Conservation (phyloP, 2,113 vertebrate genomes). For the Dolichotis patagonum region DNA sequence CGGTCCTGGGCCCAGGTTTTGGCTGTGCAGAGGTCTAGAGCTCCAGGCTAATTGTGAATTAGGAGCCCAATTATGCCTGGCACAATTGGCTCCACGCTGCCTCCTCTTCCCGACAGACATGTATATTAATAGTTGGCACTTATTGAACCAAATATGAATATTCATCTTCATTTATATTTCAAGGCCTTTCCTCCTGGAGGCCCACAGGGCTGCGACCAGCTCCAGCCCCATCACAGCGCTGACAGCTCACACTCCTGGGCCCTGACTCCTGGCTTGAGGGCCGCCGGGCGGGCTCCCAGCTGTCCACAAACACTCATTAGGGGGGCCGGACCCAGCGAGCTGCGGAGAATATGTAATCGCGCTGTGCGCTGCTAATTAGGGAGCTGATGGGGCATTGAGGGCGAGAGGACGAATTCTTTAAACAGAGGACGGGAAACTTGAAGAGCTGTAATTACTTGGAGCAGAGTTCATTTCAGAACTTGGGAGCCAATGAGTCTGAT, state of each 20-base stretch:
- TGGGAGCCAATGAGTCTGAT: conserved; percentile 98
- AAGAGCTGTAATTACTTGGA: conserved; percentile 99
- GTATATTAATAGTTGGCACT: conserved; percentile 99
- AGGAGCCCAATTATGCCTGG: conserved; percentile 92
- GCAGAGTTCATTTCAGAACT: conserved; percentile 99
- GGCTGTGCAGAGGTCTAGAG: conserved; percentile 84
- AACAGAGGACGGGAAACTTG: conserved; percentile 99
- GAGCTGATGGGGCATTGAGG: conserved; percentile 99
- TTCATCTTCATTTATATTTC: conserved; percentile 99
- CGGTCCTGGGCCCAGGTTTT: conserved; percentile 67
- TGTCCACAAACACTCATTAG: conserved; percentile 99
- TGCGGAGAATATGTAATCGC: conserved; percentile 99
- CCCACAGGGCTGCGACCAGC: conserved; percentile 93
- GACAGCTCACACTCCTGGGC: conserved; percentile 99
- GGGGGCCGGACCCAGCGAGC: conserved; percentile 99
- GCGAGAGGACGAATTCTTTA: conserved; percentile 99
- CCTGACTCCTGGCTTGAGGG: conserved; percentile 98
- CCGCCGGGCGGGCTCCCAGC: conserved; percentile 97
- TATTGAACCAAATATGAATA: conserved; percentile 99
- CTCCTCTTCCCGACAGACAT: conserved; percentile 96
- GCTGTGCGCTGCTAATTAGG: conserved; percentile 99
- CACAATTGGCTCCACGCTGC: conserved; percentile 89
- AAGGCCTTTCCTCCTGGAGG: conserved; percentile 97
- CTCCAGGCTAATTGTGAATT: conserved; percentile 93
- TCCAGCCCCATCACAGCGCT: conserved; percentile 96